Evolutionary conservation across 2,113 vertebrate genomes (phyloP), one percentile per base, ranked within the genome.

Genomic region (Barnardius zonarius): DNA sequence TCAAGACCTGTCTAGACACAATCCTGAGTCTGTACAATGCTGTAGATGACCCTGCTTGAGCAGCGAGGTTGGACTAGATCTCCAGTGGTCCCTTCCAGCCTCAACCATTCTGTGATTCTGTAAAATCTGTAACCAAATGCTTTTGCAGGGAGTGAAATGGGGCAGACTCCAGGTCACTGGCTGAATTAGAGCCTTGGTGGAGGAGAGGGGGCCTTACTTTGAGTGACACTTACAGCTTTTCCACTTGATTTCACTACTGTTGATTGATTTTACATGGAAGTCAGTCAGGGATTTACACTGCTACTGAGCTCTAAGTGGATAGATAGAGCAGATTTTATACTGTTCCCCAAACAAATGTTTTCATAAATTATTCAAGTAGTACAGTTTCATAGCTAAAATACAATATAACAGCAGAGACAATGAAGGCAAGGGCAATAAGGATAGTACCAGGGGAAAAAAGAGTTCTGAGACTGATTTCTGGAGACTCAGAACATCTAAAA

Each of bases 401-500:
- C 33, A 92, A 35, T 52, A 18, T 31, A 77, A 83, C 24, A 90
- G 18, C 76, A 92, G 75, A 92, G 54, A 54, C 93, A 73, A 62
- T 46, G 33, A 48, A 93, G 64, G 69, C 78, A 92, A 83, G 54
- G 72, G 27, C 4, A 13, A 63, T 80, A 81, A 67, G 54, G 24
- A 80, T 49, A 86, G 33, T 31, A 59, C 30, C n/a, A 13, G 14
- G 35, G 63, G 17, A 13, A 62, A 51, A 49, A 85, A 67, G 30
- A 37, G 10, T 64, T 88, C 75, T 44, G 18, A 86, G 73, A 68
- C 14, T 63, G 43, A 83, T 73, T 94, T 89, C 81, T 76, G 31
- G 46, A 91, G 63, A 83, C 37, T 90, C 37, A 78, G 51, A 96
- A 72, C 14, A 88, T 88, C 61, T 88, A 83, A 93, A 95, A 96